phyloP scores from a whole-genome alignment of 2,113 vertebrate genomes.

The Eolophus roseicapilla region DNA sequence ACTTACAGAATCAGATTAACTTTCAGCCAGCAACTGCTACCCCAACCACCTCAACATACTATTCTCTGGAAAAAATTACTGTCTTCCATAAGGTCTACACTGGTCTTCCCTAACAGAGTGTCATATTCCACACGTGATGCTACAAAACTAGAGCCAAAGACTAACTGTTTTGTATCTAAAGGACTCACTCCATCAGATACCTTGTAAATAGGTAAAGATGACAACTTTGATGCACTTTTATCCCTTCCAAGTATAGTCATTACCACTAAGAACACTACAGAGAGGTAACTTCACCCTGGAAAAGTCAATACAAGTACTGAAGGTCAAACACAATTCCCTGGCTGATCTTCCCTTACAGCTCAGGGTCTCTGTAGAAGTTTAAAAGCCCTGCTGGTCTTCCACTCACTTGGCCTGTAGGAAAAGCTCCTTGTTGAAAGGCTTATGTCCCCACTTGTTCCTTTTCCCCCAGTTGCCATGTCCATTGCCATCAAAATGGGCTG shows the following conservation, averaged over 20 bases:
- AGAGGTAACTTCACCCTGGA: not conserved
- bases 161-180: not conserved
- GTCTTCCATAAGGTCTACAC: not conserved
- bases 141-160: not conserved
- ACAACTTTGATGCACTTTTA: not conserved
- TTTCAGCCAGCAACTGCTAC: not conserved
- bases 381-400: not conserved
- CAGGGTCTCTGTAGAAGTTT: not conserved
- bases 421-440: conserved; percentile 98
- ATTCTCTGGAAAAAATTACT: not conserved
- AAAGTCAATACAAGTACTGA: not conserved
- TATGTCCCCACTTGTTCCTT: conserved; percentile 97
- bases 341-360: not conserved
- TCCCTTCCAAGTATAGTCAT: not conserved
- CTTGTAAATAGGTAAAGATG: not conserved
- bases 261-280: not conserved
- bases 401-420: conserved; percentile 99
- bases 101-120: not conserved
- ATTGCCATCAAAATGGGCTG: conserved; percentile 82
- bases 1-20: not conserved
- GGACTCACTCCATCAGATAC: not conserved
- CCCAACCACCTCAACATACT: not conserved
- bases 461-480: conserved; percentile 88
- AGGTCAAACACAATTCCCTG: not conserved
- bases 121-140: not conserved